A percentile compares a stretch with the other conserved stretches of the same genome.
phyloP scores from a whole-genome alignment of 2,797 vertebrate genomes.

The Petrocephalus schoutedeni region DNA sequence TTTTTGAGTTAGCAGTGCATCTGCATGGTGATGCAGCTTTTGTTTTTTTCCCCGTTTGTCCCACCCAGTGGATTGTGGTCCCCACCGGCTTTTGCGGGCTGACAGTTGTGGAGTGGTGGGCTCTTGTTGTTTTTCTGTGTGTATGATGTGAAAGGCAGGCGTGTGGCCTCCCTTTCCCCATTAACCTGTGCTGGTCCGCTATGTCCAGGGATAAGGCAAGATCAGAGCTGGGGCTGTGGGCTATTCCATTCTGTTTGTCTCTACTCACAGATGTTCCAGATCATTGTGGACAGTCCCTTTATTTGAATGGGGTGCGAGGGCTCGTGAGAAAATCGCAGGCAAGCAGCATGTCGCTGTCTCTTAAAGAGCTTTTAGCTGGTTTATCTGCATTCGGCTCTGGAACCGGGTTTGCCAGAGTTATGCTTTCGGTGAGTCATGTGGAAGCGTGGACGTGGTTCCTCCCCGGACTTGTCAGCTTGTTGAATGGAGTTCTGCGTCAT shows the following conservation, averaged over 20 bases:
- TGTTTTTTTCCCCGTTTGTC: neutral
- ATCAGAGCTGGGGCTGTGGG: neutral
- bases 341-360: neutral
- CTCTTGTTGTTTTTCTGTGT: neutral
- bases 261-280: neutral
- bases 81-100: neutral
- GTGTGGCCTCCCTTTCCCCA: neutral
- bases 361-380: neutral
- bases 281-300: neutral
- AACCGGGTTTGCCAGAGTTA: neutral
- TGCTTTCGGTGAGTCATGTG: neutral
- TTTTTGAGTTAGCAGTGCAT: neutral
- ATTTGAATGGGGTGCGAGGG: neutral
- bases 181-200: neutral
- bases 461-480: neutral
- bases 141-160: neutral
- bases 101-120: too few species aligned
- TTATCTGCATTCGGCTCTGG: neutral
- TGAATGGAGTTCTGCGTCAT: neutral
- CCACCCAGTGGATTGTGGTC: neutral
- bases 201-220: neutral
- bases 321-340: neutral
- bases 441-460: neutral
- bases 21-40: neutral
- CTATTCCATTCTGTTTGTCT: neutral